Percentiles rank a stretch among this genome's conserved stretches.
phyloP scores from a whole-genome alignment of 2,888 invertebrate genomes.

The Harpalus rubripes region DNA sequence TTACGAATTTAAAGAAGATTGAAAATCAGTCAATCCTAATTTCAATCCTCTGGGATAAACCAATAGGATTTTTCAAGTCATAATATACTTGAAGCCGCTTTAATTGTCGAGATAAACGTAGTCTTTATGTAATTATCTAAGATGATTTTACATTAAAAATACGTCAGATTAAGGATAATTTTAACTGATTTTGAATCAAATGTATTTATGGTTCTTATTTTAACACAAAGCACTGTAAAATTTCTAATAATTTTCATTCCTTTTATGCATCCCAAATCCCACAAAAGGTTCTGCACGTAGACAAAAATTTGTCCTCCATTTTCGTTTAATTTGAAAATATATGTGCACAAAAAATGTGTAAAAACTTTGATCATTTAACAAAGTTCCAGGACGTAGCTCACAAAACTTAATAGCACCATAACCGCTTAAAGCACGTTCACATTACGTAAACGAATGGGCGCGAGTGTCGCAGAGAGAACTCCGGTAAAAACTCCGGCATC shows the following conservation, averaged over 20 bases:
- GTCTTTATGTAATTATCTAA: no score
- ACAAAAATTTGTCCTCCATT: constrained; percentile 11
- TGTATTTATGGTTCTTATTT: no score
- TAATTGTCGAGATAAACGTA: no score
- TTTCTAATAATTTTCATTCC: neutral
- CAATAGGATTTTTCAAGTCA: no score
- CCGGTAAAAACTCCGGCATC: constrained; percentile 33
- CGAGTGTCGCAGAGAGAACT: constrained; percentile 34
- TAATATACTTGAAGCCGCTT: no score
- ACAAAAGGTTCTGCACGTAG: neutral
- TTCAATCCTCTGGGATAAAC: no score
- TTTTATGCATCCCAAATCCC: neutral
- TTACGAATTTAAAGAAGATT: no score
- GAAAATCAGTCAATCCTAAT: no score
- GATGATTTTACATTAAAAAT: no score
- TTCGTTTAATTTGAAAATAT: constrained; percentile 25
- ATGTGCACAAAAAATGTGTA: constrained; percentile 26
- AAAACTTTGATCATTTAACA: constrained; percentile 52
- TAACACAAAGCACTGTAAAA: no score
- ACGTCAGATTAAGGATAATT: no score
- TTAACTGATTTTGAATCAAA: no score
- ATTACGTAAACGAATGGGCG: constrained; percentile 49
- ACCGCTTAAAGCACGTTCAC: constrained; percentile 53
- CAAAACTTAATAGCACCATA: constrained; percentile 52
- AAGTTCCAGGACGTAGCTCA: constrained; percentile 42